These are phyloP conservation scores for Champsocephalus esox DNA, from an alignment of 2,797 vertebrate species.

Conservation along the genomic window DNA sequence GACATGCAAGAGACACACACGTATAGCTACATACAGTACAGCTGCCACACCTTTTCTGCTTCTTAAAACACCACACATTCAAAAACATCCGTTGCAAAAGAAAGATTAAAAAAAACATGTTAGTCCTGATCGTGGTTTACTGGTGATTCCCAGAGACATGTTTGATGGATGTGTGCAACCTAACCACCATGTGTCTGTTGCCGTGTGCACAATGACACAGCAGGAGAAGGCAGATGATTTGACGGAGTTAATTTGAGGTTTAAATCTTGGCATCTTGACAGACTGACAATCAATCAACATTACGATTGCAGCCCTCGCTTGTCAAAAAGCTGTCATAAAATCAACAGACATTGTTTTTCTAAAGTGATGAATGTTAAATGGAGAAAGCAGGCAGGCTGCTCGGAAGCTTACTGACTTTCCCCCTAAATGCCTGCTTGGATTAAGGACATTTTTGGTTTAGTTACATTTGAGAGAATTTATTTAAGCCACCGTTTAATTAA, in stretches of 20 bases:
- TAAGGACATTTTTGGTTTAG: background rate
- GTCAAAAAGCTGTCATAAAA: background rate
- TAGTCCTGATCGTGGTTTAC: no score
- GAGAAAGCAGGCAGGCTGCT: background rate
- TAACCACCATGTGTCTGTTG: background rate
- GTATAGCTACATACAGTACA: background rate
- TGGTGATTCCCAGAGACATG: background rate
- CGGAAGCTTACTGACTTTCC: background rate
- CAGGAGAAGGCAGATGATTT: background rate
- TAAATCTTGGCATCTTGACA: background rate
- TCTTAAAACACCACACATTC: background rate
- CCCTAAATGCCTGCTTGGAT: constrained; percentile 25
- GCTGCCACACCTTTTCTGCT: background rate
- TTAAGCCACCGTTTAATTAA: constrained; percentile 35
- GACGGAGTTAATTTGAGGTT: background rate
- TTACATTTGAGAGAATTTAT: constrained; percentile 31
- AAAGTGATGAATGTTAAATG: constrained; percentile 1
- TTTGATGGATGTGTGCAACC: background rate
- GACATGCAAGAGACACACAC: background rate
- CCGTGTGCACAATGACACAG: background rate
- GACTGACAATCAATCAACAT: background rate
- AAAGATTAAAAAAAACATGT: background rate
- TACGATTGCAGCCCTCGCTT: background rate
- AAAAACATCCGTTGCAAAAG: background rate
- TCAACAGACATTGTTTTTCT: constrained; percentile 15